Evolutionary conservation across 2,888 invertebrate species (phyloP).

Genomic region (Ophonus ardosiacus): DNA sequence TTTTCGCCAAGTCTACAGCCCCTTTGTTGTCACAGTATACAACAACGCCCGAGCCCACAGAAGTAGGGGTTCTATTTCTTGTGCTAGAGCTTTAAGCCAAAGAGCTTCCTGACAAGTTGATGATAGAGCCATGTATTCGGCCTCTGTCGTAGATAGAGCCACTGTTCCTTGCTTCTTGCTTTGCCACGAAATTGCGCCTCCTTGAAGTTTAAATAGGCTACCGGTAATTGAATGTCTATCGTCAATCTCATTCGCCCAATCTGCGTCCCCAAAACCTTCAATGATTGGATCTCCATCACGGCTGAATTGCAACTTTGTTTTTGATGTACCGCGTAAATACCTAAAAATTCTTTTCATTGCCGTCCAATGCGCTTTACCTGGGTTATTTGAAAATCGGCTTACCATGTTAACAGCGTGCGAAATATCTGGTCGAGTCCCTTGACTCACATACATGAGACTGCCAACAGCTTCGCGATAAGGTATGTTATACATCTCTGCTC

Average conservation of each 20-base stretch:
- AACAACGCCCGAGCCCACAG: neutral
- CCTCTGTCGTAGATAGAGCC: neutral
- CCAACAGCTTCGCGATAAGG: conserved; percentile 65
- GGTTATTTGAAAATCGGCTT: conserved; percentile 66
- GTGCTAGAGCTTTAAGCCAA: neutral
- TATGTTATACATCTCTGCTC: conserved; percentile 64
- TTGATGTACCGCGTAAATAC: conserved; percentile 48
- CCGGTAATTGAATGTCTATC: conserved; percentile 67
- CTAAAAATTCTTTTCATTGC: conserved; percentile 65
- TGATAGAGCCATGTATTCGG: conserved; percentile 16
- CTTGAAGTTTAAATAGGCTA: conserved; percentile 65
- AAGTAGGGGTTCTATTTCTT: neutral
- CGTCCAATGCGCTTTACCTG: conserved; percentile 65
- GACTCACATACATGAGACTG: conserved; percentile 64
- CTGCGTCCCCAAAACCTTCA: conserved; percentile 66
- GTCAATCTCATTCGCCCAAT: conserved; percentile 66
- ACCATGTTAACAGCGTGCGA: conserved; percentile 65
- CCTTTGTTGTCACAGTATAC: no score
- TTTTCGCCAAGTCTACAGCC: no score
- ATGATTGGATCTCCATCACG: neutral
- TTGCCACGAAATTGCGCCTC: conserved; percentile 65
- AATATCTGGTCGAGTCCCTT: conserved; percentile 65
- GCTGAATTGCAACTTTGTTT: conserved; percentile 31
- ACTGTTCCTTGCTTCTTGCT: conserved; percentile 16
- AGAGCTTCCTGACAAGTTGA: no score